phyloP scores from a whole-genome alignment of 1,140 invertebrate genomes.

The Formica selysi region DNA sequence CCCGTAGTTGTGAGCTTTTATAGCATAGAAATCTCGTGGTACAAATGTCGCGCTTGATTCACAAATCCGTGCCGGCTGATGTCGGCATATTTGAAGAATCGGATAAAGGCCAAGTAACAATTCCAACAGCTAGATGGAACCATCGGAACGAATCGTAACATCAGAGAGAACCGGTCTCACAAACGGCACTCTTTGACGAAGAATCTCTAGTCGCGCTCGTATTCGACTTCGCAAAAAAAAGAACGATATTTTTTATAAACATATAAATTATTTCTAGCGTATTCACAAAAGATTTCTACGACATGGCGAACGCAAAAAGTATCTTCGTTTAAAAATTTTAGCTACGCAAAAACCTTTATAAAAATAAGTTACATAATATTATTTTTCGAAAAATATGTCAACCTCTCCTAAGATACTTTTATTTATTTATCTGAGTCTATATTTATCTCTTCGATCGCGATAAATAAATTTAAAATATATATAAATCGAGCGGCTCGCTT shows the following conservation, averaged over 20 bases:
- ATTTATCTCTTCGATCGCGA: no score
- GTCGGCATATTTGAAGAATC: background rate
- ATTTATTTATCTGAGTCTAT: background rate
- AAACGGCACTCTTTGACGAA: background rate
- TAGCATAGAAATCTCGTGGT: background rate
- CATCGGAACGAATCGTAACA: constrained; percentile 27
- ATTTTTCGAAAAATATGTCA: background rate
- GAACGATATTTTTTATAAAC: background rate
- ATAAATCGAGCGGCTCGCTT: no score
- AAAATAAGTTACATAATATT: background rate
- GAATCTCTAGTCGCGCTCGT: background rate
- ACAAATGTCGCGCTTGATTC: background rate
- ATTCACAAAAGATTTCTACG: background rate
- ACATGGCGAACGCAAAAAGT: no score
- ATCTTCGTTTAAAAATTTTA: background rate
- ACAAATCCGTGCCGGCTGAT: background rate
- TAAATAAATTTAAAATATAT: no score
- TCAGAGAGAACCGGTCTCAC: background rate
- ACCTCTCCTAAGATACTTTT: background rate
- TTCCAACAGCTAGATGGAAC: constrained; percentile 22
- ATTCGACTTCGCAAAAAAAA: background rate
- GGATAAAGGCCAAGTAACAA: background rate
- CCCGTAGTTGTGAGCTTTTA: no score
- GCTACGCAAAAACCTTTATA: background rate
- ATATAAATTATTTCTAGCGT: background rate